phyloP scores from a whole-genome alignment of 2,113 vertebrate species.

The Ornithorhynchus anatinus region DNA sequence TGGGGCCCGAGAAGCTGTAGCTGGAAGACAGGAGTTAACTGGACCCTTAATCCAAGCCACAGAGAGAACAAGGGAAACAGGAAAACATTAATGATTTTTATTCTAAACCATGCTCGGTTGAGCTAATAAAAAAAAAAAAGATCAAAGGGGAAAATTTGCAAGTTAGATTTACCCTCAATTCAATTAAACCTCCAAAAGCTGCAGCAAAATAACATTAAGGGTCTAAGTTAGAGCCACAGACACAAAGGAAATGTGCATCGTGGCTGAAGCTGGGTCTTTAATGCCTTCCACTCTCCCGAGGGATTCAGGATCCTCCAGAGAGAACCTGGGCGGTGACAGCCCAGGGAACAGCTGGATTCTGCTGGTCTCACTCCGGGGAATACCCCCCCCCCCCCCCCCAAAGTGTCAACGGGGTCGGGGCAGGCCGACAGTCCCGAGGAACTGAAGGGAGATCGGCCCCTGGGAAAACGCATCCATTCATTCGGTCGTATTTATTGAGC shows the following conservation, averaged over 20 bases:
- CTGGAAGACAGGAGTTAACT: too few species aligned
- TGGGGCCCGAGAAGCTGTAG: background rate
- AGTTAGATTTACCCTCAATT: background rate
- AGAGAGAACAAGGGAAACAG: rapidly evolving
- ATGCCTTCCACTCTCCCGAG: background rate
- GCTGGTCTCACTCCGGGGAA: background rate
- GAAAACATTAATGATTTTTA: rapidly evolving
- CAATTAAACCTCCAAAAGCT: background rate
- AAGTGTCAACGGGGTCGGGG: background rate
- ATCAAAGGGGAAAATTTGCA: constrained; percentile 9
- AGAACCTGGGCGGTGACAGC: too few species aligned
- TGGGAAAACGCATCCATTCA: too few species aligned
- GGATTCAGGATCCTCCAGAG: background rate
- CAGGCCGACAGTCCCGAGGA: too few species aligned
- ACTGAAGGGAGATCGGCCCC: too few species aligned
- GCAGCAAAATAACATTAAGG: background rate
- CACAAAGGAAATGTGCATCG: background rate
- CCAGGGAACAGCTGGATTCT: too few species aligned
- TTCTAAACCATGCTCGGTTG: background rate
- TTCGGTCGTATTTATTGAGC: too few species aligned
- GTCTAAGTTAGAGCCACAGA: background rate
- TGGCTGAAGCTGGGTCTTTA: background rate
- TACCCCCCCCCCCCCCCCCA: background rate
- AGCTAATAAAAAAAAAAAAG: background rate
- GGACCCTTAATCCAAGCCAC: background rate